Percentiles rank a stretch among this genome's conserved stretches.
Conservation (phyloP, 2,113 vertebrate species). For the Caranx melampygus region DNA sequence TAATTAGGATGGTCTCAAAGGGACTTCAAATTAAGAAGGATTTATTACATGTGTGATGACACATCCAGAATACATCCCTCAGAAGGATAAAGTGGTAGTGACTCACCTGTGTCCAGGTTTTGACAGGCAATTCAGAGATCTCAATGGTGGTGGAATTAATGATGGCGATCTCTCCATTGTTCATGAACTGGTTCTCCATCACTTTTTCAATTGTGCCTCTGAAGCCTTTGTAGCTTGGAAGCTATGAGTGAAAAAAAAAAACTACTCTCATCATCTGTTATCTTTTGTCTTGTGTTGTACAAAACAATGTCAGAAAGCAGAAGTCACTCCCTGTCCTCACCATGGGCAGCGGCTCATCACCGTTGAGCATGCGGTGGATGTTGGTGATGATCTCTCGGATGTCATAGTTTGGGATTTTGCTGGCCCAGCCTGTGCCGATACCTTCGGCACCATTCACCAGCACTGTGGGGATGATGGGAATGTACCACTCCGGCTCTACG, state of each 20-base stretch:
- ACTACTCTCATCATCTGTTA: accelerated
- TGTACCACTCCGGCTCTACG: constrained; percentile 98
- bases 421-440: constrained; percentile 98
- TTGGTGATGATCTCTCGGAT: constrained; percentile 92
- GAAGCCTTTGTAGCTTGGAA: constrained; percentile 96
- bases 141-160: constrained; percentile 96
- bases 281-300: neutral
- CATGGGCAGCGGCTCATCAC: constrained; percentile 92
- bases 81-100: neutral
- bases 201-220: constrained; percentile 92
- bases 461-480: constrained; percentile 95
- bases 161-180: constrained; percentile 93
- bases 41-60: neutral
- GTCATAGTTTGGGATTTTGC: constrained; percentile 93
- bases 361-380: constrained; percentile 90
- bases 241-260: constrained; percentile 71
- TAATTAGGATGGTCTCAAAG: neutral
- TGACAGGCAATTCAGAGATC: constrained; percentile 96
- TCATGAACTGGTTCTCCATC: constrained; percentile 90
- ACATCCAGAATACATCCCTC: neutral
- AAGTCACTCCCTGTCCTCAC: constrained; percentile 75
- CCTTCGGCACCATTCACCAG: constrained; percentile 95
- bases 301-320: neutral
- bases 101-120: constrained; percentile 95
- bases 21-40: neutral